Evolutionary conservation across 1,140 invertebrate species (phyloP).

Genomic region (Caerostris darwini): DNA sequence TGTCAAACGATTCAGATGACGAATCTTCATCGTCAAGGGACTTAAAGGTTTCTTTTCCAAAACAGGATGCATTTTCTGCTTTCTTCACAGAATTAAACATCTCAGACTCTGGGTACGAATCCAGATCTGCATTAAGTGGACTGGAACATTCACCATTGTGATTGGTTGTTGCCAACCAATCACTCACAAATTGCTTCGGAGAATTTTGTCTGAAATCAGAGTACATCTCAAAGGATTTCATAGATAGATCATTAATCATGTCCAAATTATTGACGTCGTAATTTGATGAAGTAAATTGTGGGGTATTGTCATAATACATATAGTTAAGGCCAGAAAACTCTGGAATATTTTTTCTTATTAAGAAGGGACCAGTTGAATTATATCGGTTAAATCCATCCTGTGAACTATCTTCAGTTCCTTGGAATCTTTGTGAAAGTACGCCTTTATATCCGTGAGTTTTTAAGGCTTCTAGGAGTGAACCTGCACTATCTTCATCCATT

Average conservation of each 20-base stretch:
- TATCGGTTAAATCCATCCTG: not conserved
- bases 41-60: constrained; percentile 9
- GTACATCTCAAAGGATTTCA: constrained; percentile 5
- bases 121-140: not conserved
- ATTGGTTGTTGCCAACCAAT: constrained; percentile 34
- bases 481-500: constrained; percentile 53
- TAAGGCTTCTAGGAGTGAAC: constrained; percentile 79
- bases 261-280: constrained; percentile 26
- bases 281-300: not conserved
- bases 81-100: not conserved
- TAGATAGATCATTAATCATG: not conserved
- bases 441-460: constrained; percentile 79
- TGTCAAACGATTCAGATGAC: constrained; percentile 23
- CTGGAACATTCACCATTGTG: not conserved
- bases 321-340: not conserved
- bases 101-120: not conserved
- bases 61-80: not conserved
- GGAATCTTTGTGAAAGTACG: constrained; percentile 78
- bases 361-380: constrained; percentile 17
- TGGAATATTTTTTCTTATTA: not conserved
- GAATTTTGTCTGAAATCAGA: constrained; percentile 30
- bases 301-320: constrained; percentile 27
- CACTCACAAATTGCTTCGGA: constrained; percentile 13
- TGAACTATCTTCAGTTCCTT: constrained; percentile 37
- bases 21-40: constrained; percentile 45